phyloP scores from a whole-genome alignment of 1,140 invertebrate species.

The Calosoma granatense region DNA sequence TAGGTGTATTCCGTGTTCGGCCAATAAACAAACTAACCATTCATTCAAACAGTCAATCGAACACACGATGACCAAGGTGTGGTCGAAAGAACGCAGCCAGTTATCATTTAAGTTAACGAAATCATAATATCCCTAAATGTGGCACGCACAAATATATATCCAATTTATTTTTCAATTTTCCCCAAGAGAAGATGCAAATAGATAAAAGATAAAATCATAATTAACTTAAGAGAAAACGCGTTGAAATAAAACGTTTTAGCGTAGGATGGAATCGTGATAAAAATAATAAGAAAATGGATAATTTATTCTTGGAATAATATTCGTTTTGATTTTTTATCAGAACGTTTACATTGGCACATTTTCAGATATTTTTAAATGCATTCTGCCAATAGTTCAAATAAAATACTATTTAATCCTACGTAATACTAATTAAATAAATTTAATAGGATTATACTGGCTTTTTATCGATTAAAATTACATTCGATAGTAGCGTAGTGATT shows the following conservation, averaged over 20 bases:
- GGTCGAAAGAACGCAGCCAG: background rate
- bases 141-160: background rate
- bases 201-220: background rate
- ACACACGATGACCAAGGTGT: background rate
- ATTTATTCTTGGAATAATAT: too few species aligned
- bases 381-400: too few species aligned
- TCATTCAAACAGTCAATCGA: background rate
- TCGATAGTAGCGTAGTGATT: too few species aligned
- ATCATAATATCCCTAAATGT: background rate
- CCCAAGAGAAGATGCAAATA: background rate
- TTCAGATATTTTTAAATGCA: too few species aligned
- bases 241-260: background rate
- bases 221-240: background rate
- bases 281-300: background rate
- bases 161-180: slow-evolving; percentile 9
- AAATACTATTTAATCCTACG: too few species aligned
- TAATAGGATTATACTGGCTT: too few species aligned
- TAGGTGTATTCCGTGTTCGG: background rate
- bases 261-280: background rate
- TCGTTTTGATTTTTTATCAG: too few species aligned
- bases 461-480: too few species aligned
- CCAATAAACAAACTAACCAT: background rate
- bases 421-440: too few species aligned
- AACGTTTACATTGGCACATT: too few species aligned
- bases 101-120: slow-evolving; percentile 6